Evolutionary conservation across 2,888 invertebrate species (phyloP).

Genomic region (Brenthis hecate): DNA sequence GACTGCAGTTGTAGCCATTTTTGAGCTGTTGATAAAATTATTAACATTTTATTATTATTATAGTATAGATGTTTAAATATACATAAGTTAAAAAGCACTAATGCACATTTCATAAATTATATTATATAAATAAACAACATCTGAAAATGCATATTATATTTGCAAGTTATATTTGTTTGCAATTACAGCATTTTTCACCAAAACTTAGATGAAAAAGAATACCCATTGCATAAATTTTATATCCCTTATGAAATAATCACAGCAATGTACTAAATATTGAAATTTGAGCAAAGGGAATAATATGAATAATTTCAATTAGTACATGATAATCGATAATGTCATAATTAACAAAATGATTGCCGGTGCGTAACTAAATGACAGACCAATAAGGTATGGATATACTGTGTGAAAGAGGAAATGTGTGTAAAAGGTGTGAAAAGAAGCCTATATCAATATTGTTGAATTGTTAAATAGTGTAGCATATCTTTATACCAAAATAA

Average conservation of each 20-base stretch:
- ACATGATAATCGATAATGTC: background rate
- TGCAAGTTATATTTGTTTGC: conserved; percentile 48
- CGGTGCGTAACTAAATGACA: too few relatives aligned
- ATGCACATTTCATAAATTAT: background rate
- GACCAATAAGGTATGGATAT: too few relatives aligned
- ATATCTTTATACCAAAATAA: too few relatives aligned
- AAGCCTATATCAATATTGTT: too few relatives aligned
- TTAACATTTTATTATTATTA: background rate
- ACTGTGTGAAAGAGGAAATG: too few relatives aligned
- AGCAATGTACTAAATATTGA: conserved; percentile 40
- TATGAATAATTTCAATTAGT: background rate
- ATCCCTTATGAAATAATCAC: conserved; percentile 50
- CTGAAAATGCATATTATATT: too few relatives aligned
- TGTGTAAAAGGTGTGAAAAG: too few relatives aligned
- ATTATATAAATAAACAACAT: background rate
- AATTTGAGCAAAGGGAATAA: conserved; percentile 41
- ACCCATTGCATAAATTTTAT: conserved; percentile 54
- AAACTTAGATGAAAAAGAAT: conserved; percentile 59
- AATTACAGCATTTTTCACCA: conserved; percentile 66
- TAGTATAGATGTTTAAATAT: background rate
- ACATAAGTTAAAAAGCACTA: background rate
- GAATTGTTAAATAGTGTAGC: too few relatives aligned
- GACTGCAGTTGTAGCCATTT: conserved; percentile 99
- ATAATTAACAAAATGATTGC: background rate
- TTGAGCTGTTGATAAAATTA: conserved; percentile 81